Evolutionary conservation across 2,888 invertebrate genomes (phyloP), one percentile per base, ranked within the genome.

Genomic region (Chrysolina oricalcia): DNA sequence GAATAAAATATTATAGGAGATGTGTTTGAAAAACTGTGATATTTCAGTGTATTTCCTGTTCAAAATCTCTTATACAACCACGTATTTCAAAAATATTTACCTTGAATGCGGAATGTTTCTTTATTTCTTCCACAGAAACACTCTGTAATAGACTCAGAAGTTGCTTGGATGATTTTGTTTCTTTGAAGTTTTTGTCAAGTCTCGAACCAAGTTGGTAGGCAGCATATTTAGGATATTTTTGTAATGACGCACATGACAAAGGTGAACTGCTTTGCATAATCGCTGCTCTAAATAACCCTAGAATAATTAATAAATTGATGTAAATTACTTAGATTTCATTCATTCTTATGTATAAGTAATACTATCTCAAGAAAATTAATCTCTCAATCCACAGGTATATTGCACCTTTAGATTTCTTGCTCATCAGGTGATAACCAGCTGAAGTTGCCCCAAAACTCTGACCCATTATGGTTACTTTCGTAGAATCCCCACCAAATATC

Each of bases 401-500:
- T 43, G 43, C 13, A 71, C 75, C 75, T 72, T 72, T 46, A 6
- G 71, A 72, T 68, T 67, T 75, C 4, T 74, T 66, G 27, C 67
- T 72, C 19, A 77, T 50, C 15, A 77, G 1, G 13, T 77, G 77
- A 66, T 83, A 83, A 59, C 82, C 80, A 15, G 83, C 81, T 19
- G 81, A 81, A 13, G 81, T 82, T 8, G 81, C 81, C 21, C 85
- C 85, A 9, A 83, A 81, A 48, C 85, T 83, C 73, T 84, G 81
- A 9, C 84, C 84, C 72, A 83, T 82, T 27, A 84, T 72, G 3
- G 85, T 84, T 5, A 84, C 79, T 19, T 75, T 78, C 11, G 77
- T 71, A 1, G 81, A 80, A 73, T 85, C 80, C 11, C 85, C 85
- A 9, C 84, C 84, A 69, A 85, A 85, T 11, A 74, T 70, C 11